Conservation (phyloP, 1,140 invertebrate genomes). For the Lordiphosa stackelbergi region DNA sequence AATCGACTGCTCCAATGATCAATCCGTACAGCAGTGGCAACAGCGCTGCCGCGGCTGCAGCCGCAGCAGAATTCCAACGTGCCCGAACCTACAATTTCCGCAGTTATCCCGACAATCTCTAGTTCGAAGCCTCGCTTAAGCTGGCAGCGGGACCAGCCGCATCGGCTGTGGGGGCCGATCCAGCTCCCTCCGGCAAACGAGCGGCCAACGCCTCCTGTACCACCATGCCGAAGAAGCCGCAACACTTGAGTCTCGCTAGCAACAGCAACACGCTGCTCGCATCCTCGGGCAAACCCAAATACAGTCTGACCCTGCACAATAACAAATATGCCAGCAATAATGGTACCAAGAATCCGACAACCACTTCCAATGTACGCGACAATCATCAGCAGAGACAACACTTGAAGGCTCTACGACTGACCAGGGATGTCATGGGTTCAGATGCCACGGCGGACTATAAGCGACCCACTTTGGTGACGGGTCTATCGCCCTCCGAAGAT, state of each 20-base stretch:
- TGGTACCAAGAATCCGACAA: constrained; percentile 9
- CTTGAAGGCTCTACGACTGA: constrained; percentile 55
- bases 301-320: constrained; percentile 42
- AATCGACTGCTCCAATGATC: constrained; percentile 73
- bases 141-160: constrained; percentile 45
- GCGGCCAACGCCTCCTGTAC: constrained; percentile 20
- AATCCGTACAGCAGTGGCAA: constrained; percentile 64
- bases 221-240: constrained; percentile 67
- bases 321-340: constrained; percentile 18
- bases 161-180: constrained; percentile 19
- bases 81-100: constrained; percentile 76
- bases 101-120: constrained; percentile 76
- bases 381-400: constrained; percentile 59
- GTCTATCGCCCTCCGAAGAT: constrained; percentile 40
- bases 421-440: constrained; percentile 29
- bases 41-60: constrained; percentile 45
- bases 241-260: constrained; percentile 52
- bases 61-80: constrained; percentile 68
- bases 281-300: constrained; percentile 25
- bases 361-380: constrained; percentile 26
- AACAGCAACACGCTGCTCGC: constrained; percentile 4
- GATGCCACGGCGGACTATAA: constrained; percentile 27
- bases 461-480: constrained; percentile 26
- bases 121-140: constrained; percentile 74
- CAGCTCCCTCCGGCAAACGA: constrained; percentile 14